phyloP scores from a whole-genome alignment of 2,888 invertebrate genomes.

The Oscheius onirici region DNA sequence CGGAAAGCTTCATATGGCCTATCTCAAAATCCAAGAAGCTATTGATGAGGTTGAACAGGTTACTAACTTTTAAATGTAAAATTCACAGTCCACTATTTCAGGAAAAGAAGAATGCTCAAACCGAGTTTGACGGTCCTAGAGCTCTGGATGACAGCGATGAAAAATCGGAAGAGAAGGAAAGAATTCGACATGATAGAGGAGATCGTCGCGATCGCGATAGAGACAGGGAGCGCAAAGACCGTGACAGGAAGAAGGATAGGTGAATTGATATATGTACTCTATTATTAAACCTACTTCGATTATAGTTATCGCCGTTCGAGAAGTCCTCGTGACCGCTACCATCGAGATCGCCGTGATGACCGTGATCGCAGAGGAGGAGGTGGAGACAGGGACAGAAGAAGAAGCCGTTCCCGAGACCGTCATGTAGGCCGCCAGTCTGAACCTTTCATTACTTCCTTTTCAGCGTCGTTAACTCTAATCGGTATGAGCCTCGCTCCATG shows the following conservation, averaged over 20 bases:
- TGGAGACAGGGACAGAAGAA: slow-evolving; percentile 10
- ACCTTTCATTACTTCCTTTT: neutral
- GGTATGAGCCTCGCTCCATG: neutral
- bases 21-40: slow-evolving; percentile 35
- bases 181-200: neutral
- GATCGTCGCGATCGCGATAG: slow-evolving; percentile 5
- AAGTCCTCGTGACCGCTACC: slow-evolving; percentile 23
- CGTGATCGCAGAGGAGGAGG: slow-evolving; percentile 14
- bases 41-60: slow-evolving; percentile 25
- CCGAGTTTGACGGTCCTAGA: neutral
- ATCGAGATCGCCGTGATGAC: slow-evolving; percentile 3
- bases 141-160: slow-evolving; percentile 9
- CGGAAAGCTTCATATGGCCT: slow-evolving; percentile 54
- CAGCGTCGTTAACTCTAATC: slow-evolving; percentile 8
- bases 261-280: neutral
- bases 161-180: slow-evolving; percentile 4
- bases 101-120: slow-evolving; percentile 17
- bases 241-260: slow-evolving; percentile 15
- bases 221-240: slow-evolving; percentile 18
- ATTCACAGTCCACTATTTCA: neutral
- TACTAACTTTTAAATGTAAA: neutral
- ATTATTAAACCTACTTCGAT: neutral
- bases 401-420: slow-evolving; percentile 28
- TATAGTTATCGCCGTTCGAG: slow-evolving; percentile 21
- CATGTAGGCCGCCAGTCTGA: neutral